Evolutionary conservation across 2,888 invertebrate species (phyloP).

Genomic region (Galerucella nymphaeae): DNA sequence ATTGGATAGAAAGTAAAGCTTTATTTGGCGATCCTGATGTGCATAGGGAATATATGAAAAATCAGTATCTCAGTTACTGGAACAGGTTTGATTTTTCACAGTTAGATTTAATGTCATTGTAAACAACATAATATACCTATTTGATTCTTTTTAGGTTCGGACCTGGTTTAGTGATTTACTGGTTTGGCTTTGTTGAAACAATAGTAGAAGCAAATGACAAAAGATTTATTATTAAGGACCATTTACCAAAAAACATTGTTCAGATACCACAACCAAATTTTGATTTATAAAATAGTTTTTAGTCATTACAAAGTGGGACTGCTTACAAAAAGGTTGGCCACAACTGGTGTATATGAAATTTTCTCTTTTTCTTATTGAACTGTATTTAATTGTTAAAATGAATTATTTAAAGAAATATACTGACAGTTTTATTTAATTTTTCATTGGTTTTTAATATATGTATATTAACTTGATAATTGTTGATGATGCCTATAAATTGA

Average conservation of each 20-base stretch:
- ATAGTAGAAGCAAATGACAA: constrained; percentile 66
- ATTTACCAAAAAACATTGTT: constrained; percentile 71
- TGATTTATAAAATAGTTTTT: constrained; percentile 15
- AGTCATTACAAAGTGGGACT: background rate
- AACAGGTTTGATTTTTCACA: constrained; percentile 69
- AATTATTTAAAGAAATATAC: too few relatives aligned
- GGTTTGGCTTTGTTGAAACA: constrained; percentile 87
- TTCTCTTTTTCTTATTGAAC: too few relatives aligned
- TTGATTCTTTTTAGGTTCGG: constrained; percentile 77
- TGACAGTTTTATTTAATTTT: too few relatives aligned
- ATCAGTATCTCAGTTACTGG: constrained; percentile 90
- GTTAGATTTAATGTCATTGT: background rate
- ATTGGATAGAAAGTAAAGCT: constrained; percentile 98
- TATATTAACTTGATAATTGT: too few relatives aligned
- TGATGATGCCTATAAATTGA: too few relatives aligned
- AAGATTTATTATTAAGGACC: constrained; percentile 71
- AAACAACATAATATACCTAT: background rate
- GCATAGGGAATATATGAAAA: constrained; percentile 83
- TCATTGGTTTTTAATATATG: too few relatives aligned
- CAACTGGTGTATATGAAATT: too few relatives aligned
- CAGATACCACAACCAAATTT: constrained; percentile 42
- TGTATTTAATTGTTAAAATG: too few relatives aligned
- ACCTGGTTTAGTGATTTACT: constrained; percentile 93
- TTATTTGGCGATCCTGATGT: constrained; percentile 88
- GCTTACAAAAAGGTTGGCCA: too few relatives aligned